A percentile compares a stretch with the other conserved stretches of the same genome.
Evolutionary conservation across 2,797 vertebrate genomes (phyloP).

Genomic region (Bradypodion pumilum): DNA sequence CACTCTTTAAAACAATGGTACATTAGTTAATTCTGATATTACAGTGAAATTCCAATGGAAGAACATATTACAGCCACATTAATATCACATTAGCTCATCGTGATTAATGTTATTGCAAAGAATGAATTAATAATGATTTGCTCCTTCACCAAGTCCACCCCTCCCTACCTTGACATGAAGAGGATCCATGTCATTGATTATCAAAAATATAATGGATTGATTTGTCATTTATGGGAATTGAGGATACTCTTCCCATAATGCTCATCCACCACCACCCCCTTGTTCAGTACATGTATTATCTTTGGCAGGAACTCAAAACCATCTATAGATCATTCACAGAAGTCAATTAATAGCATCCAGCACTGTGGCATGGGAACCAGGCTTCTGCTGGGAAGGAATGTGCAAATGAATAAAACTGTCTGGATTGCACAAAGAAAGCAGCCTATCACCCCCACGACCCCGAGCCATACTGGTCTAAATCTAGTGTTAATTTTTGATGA

Average conservation of each 20-base stretch:
- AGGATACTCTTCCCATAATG: slow-evolving; percentile 77
- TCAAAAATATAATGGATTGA: slow-evolving; percentile 80
- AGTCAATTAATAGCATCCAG: slow-evolving; percentile 66
- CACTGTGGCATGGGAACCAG: slow-evolving; percentile 55
- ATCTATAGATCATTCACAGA: slow-evolving; percentile 70
- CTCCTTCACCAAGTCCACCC: slow-evolving; percentile 66
- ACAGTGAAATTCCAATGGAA: slow-evolving; percentile 71
- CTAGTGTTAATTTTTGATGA: too few relatives aligned
- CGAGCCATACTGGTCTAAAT: neutral
- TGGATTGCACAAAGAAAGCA: slow-evolving; percentile 33
- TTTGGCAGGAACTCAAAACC: slow-evolving; percentile 76
- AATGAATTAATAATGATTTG: slow-evolving; percentile 82
- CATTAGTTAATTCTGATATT: slow-evolving; percentile 70
- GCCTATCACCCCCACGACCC: neutral
- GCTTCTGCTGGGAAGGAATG: slow-evolving; percentile 37
- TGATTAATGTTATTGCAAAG: slow-evolving; percentile 75
- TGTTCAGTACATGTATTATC: slow-evolving; percentile 67
- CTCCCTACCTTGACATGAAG: slow-evolving; percentile 68
- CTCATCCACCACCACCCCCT: slow-evolving; percentile 36
- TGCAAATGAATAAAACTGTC: slow-evolving; percentile 54
- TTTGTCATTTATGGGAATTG: slow-evolving; percentile 81
- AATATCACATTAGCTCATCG: slow-evolving; percentile 75
- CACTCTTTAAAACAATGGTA: slow-evolving; percentile 67
- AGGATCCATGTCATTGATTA: slow-evolving; percentile 79
- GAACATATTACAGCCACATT: slow-evolving; percentile 74